Evolutionary conservation across 1,140 invertebrate genomes (phyloP).

Genomic region (Panulirus ornatus): DNA sequence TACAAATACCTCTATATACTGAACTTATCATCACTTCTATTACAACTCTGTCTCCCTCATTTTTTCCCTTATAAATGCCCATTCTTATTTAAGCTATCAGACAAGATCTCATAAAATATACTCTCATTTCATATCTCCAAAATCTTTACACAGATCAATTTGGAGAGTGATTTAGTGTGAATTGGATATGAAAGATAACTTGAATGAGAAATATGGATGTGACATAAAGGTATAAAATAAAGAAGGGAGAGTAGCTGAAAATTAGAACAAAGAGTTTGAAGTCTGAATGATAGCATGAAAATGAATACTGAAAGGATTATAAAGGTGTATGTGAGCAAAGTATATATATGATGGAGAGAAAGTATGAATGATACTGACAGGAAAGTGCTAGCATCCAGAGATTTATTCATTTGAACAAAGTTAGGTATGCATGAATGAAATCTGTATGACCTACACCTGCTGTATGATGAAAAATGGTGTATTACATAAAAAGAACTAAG

Average conservation of each 20-base stretch:
- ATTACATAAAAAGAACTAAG: too few species aligned
- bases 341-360: neutral
- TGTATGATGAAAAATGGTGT: too few species aligned
- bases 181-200: neutral
- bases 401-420: neutral
- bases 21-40: too few species aligned
- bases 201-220: neutral
- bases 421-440: neutral
- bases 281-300: neutral
- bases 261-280: neutral
- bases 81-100: neutral
- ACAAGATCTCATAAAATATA: neutral
- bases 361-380: neutral
- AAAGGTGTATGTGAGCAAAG: neutral
- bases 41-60: too few species aligned
- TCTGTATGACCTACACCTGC: neutral
- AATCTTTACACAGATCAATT: neutral
- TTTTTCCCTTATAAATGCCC: too few species aligned
- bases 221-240: neutral
- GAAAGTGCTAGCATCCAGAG: neutral
- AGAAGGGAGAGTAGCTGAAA: neutral
- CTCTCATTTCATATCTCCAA: neutral
- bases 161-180: neutral
- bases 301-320: neutral
- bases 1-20: too few species aligned